Base-by-base conservation (phyloP, 37 sponge, comb jelly and placozoan genomes). In the Diacarnus erythraeanus region DNA sequence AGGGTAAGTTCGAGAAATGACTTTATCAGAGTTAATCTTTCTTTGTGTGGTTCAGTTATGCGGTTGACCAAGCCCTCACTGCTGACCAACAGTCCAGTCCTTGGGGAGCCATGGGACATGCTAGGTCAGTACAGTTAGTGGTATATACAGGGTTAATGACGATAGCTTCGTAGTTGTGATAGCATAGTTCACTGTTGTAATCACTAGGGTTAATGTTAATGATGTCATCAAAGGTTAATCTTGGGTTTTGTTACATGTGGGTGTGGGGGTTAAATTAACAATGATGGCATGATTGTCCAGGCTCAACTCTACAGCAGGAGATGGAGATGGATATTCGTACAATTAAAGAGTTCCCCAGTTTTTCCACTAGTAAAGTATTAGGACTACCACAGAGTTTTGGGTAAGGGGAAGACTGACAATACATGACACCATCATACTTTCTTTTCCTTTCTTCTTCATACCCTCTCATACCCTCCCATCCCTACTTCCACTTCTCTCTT, bases 31-130 rank as follows among this genome's bases (percentile, higher is more conserved):
- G 42, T 25, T 25, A 65, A 31, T 30, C 66, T 31, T 18, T 65
- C 34, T 65, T 3, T 65, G 34, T 65, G 66, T 65, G 6, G 2
- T 75, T 12, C 78, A 91, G 91, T 91, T 43, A 91, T 86, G 87
- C 57, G 91, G 25, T 33, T 91, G 36, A 86, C 91, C 30, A 91
- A 86, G 59, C 91, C 91, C 5, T 69, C 59, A 26, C 58, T 91
- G 72, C 69, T 71, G 27, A 26, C 70, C 35, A 38, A 71, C 20
- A 44, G 54, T 15, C 85, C 75, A 0, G 74, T 84, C n/a, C 27
- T 77, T 57, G 75, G 75, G 23, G 89, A 89, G 71, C 59, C 72
- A 17, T 71, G 80, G 79, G 89, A 89, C 68, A 89, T 89, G 69
- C 29, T 80, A 42, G 89, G 89, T 88, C 34, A 76, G 82, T 38